phyloP scores from a whole-genome alignment of 92 coral and sea anemone species.

The Plumapathes pennacea region DNA sequence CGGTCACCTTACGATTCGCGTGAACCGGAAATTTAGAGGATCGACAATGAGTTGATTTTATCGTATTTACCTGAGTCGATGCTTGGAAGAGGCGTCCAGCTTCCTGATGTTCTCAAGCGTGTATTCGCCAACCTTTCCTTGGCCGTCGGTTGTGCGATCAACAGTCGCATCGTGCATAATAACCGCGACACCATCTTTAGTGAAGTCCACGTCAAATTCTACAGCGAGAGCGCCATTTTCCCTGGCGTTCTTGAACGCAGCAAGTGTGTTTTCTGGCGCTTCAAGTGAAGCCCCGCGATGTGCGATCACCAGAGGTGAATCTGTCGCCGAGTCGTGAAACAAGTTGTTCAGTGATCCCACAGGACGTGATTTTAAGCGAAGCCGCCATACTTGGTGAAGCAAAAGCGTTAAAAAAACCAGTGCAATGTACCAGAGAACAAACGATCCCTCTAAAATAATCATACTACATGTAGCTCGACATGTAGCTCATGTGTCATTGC shows the following conservation, averaged over 20 bases:
- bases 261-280: conserved; percentile 57
- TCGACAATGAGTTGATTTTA: not conserved
- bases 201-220: conserved; percentile 61
- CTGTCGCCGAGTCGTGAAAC: no score
- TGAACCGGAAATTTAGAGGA: not conserved
- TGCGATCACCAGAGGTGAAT: conserved; percentile 22
- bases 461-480: no score
- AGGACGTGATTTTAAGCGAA: no score
- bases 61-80: conserved; percentile 9
- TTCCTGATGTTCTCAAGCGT: conserved; percentile 40
- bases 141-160: conserved; percentile 54
- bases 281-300: conserved; percentile 47
- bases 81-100: conserved; percentile 37
- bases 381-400: no score
- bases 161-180: conserved; percentile 57
- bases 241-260: conserved; percentile 44
- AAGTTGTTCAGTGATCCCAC: no score
- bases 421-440: no score
- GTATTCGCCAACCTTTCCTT: conserved; percentile 24
- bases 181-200: conserved; percentile 59
- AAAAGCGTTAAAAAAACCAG: no score
- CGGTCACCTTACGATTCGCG: not conserved
- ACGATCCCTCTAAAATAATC: no score
- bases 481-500: no score
- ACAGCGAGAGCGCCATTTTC: conserved; percentile 48